Evolutionary conservation across 2,888 invertebrate species (phyloP).

Genomic region (Drosophila subquinaria): DNA sequence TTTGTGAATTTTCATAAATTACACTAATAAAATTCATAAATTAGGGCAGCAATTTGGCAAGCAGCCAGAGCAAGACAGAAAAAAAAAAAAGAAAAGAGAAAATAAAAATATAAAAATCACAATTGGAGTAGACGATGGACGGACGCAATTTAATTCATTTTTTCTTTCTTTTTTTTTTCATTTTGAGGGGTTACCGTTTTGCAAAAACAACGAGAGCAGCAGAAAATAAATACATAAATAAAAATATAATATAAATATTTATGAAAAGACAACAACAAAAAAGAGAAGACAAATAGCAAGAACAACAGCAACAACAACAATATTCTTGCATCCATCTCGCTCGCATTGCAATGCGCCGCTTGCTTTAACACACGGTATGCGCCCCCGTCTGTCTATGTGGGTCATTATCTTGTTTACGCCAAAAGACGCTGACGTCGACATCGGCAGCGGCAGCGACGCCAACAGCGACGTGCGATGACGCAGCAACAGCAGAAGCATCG

Average conservation of each 20-base stretch:
- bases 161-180: constrained; percentile 17
- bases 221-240: constrained; percentile 19
- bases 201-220: constrained; percentile 9
- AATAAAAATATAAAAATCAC: constrained; percentile 16
- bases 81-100: constrained; percentile 9
- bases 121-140: constrained; percentile 42
- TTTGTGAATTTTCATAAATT: constrained; percentile 41
- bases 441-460: constrained; percentile 2
- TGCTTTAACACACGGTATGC: constrained; percentile 58
- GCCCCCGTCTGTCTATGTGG: constrained; percentile 59
- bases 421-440: constrained; percentile 32
- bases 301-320: neutral
- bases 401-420: constrained; percentile 79
- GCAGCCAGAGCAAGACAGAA: constrained; percentile 36
- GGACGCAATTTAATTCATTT: constrained; percentile 28
- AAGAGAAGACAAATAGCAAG: constrained; percentile 1
- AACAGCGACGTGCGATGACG: constrained; percentile 38
- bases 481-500: constrained; percentile 34
- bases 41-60: constrained; percentile 62
- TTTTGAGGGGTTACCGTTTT: constrained; percentile 46
- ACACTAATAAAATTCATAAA: constrained; percentile 54
- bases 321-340: constrained; percentile 17
- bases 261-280: constrained; percentile 19
- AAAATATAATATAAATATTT: constrained; percentile 51
- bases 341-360: constrained; percentile 50